These are phyloP conservation scores for Leucopsar rothschildi DNA, from an alignment of 2,113 vertebrate species.

Conservation along the genomic window DNA sequence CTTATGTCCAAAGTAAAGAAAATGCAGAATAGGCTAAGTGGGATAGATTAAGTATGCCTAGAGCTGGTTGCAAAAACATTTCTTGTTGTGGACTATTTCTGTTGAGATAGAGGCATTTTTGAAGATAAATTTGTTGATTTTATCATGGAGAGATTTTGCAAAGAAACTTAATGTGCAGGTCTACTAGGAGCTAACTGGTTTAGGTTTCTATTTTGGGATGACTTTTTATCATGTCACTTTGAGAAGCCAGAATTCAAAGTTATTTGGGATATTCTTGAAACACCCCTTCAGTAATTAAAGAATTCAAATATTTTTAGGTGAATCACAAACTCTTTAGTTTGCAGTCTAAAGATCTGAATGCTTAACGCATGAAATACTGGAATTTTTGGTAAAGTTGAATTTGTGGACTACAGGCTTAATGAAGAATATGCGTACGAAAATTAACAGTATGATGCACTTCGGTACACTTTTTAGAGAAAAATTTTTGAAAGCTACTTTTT, in stretches of 20 bases:
- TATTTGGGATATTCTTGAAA: not conserved
- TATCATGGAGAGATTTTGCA: not conserved
- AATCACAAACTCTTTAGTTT: not conserved
- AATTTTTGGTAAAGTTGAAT: not conserved
- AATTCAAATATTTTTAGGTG: not conserved
- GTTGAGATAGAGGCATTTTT: not conserved
- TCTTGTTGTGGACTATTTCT: not conserved
- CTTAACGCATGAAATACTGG: fast-evolving
- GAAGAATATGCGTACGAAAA: not conserved
- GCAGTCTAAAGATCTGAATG: not conserved
- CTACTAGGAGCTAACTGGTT: fast-evolving
- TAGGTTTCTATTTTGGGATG: not conserved
- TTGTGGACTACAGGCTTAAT: not conserved
- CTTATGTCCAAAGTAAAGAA: not conserved
- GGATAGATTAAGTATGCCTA: not conserved
- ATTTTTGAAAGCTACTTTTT: not conserved
- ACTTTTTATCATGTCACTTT: not conserved
- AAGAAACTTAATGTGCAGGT: not conserved
- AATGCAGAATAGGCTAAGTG: not conserved
- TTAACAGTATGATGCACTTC: fast-evolving
- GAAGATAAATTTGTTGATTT: not conserved
- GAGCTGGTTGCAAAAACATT: not conserved
- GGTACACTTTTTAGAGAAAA: no score
- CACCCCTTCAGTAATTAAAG: not conserved
- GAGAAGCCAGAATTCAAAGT: not conserved